Percentiles rank a stretch among this genome's conserved stretches.
These are phyloP conservation scores for Pinna nobilis DNA, from an alignment of 1,140 invertebrate genomes.

Conservation along the genomic window DNA sequence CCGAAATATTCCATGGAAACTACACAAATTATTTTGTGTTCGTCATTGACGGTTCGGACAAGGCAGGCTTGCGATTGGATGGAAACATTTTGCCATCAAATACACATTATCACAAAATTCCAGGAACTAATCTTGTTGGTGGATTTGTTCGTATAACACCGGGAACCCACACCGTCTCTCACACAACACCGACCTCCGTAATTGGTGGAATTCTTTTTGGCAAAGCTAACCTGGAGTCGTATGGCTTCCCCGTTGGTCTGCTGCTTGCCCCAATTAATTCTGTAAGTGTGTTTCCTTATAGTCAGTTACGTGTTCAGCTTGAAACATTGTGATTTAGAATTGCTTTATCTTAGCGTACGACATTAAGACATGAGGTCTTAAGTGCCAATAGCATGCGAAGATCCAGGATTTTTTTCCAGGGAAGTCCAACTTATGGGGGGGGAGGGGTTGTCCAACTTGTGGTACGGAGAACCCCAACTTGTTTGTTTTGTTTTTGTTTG, in stretches of 20 bases:
- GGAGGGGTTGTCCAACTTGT: too few relatives aligned
- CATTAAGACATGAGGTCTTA: too few relatives aligned
- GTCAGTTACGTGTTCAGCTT: too few relatives aligned
- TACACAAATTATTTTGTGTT: conserved; percentile 43
- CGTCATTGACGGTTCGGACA: conserved; percentile 6
- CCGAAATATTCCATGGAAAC: conserved; percentile 26
- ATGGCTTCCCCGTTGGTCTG: conserved; percentile 26
- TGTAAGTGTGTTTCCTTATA: conserved; percentile 10
- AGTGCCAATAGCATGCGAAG: too few relatives aligned
- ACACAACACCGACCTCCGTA: conserved; percentile 2
- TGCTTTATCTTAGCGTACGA: too few relatives aligned
- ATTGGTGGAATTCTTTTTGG: conserved; percentile 27
- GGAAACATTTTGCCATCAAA: conserved; percentile 1
- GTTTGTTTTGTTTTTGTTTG: too few relatives aligned
- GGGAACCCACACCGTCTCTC: conserved; percentile 14
- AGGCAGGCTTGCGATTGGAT: conserved; percentile 19
- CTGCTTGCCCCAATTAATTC: conserved; percentile 13
- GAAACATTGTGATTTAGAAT: too few relatives aligned
- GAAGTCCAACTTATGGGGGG: too few relatives aligned
- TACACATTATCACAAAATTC: background rate
- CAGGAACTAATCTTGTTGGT: conserved; percentile 20
- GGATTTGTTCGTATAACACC: conserved; percentile 18
- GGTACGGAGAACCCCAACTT: too few relatives aligned
- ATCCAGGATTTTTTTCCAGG: too few relatives aligned
- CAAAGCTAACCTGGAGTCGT: conserved; percentile 20